Conservation (phyloP, 2,797 vertebrate species). For the Hafferia zeledoni region DNA sequence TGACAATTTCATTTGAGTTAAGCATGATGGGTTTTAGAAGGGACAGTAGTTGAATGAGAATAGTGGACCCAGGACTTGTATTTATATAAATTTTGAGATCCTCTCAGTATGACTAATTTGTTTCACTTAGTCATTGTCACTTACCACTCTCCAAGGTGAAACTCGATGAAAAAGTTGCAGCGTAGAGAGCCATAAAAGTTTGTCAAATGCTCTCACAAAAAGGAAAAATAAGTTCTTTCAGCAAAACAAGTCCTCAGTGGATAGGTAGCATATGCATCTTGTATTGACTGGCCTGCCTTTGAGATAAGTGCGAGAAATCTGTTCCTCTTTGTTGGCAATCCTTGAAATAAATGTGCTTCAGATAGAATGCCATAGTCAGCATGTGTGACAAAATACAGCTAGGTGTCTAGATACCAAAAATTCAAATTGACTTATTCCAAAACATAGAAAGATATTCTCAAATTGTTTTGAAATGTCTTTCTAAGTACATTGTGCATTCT, state of each 20-base stretch:
- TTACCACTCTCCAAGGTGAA: not conserved
- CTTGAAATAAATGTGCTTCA: not conserved
- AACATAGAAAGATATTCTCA: not conserved
- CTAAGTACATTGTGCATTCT: not conserved
- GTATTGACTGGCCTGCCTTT: not conserved
- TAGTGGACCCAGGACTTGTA: not conserved
- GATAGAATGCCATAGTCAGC: not conserved
- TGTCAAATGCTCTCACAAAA: not conserved
- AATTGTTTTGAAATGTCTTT: not conserved
- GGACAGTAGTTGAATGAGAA: not conserved
- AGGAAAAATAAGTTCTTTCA: not conserved
- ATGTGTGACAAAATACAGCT: not conserved
- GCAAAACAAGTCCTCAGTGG: not conserved
- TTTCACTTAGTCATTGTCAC: not conserved
- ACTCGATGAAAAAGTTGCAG: not conserved
- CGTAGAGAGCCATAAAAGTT: not conserved
- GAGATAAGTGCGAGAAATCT: not conserved
- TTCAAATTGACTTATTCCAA: not conserved
- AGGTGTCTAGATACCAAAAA: not conserved
- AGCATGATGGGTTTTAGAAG: not conserved
- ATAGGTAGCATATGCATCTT: fast-evolving
- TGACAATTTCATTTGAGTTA: not conserved
- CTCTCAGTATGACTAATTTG: not conserved
- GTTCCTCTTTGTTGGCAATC: not conserved
- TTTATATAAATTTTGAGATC: not conserved